Evolutionary conservation across 2,797 vertebrate species (phyloP).

Genomic region (Brachyalestes nurse): DNA sequence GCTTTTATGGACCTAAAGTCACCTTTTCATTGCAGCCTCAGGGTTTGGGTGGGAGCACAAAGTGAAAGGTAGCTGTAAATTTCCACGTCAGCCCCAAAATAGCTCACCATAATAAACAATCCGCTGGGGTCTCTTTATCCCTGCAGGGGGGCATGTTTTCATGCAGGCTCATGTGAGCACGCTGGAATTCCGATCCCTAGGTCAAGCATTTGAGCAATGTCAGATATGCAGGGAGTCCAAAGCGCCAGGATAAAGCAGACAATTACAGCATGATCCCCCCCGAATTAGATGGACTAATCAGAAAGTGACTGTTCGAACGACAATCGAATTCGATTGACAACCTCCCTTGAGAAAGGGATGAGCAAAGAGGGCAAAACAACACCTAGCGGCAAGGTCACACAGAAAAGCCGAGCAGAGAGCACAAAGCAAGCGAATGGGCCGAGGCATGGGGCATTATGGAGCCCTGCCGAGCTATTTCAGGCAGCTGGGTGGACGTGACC

Average conservation of each 20-base stretch:
- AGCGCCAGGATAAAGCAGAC: slow-evolving; percentile 75
- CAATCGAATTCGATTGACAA: slow-evolving; percentile 33
- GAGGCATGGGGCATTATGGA: slow-evolving; percentile 58
- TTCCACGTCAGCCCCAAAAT: slow-evolving; percentile 64
- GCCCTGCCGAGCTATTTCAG: slow-evolving; percentile 70
- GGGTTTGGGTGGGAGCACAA: neutral
- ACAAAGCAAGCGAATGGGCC: slow-evolving; percentile 67
- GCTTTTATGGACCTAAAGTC: neutral
- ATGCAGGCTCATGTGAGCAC: slow-evolving; percentile 48
- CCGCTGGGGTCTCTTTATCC: slow-evolving; percentile 69
- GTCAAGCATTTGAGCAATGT: slow-evolving; percentile 80
- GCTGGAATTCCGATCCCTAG: slow-evolving; percentile 69
- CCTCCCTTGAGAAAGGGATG: slow-evolving; percentile 54
- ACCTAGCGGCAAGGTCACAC: slow-evolving; percentile 74
- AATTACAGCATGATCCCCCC: slow-evolving; percentile 72
- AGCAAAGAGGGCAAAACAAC: slow-evolving; percentile 64
- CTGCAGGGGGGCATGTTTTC: slow-evolving; percentile 62
- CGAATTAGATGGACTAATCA: slow-evolving; percentile 74
- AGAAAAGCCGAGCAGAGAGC: slow-evolving; percentile 65
- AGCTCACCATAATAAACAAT: slow-evolving; percentile 65
- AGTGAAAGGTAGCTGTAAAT: slow-evolving; percentile 57
- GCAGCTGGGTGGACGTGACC: slow-evolving; percentile 57
- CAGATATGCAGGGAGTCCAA: slow-evolving; percentile 75
- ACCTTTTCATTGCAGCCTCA: neutral
- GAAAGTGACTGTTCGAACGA: slow-evolving; percentile 74